Evolutionary conservation across 2,113 vertebrate genomes (phyloP).

Genomic region (Trogon surrucura): DNA sequence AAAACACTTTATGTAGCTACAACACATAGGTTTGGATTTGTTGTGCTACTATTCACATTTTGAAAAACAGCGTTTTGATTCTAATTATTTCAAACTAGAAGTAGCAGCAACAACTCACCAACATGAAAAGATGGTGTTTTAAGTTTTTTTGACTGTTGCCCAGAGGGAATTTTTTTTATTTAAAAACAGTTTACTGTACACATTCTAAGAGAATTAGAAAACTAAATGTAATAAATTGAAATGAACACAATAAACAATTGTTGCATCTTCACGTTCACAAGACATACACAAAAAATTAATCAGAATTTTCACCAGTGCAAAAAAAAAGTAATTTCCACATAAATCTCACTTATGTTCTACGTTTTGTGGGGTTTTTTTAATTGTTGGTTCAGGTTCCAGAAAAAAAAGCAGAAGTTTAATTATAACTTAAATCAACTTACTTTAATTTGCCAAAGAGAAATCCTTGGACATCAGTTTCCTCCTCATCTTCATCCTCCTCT

Average conservation of each 20-base stretch:
- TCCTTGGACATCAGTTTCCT: constrained; percentile 87
- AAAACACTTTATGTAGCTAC: neutral
- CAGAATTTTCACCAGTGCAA: neutral
- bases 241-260: neutral
- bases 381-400: neutral
- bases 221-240: neutral
- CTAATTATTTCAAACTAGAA: neutral
- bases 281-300: neutral
- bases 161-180: neutral
- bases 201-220: neutral
- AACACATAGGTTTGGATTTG: neutral
- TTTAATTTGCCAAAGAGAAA: constrained; percentile 91
- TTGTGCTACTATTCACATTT: neutral
- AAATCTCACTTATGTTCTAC: neutral
- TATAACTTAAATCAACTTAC: constrained; percentile 76
- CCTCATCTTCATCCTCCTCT: constrained; percentile 68
- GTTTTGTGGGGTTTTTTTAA: too few species aligned
- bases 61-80: neutral
- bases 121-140: neutral
- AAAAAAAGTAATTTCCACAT: neutral
- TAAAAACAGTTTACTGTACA: neutral
- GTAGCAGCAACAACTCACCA: neutral
- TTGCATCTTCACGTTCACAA: neutral
- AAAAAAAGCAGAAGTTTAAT: neutral
- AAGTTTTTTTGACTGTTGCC: neutral